These are phyloP conservation scores for Phlogophora meticulosa DNA, from an alignment of 2,888 invertebrate genomes.

Conservation along the genomic window DNA sequence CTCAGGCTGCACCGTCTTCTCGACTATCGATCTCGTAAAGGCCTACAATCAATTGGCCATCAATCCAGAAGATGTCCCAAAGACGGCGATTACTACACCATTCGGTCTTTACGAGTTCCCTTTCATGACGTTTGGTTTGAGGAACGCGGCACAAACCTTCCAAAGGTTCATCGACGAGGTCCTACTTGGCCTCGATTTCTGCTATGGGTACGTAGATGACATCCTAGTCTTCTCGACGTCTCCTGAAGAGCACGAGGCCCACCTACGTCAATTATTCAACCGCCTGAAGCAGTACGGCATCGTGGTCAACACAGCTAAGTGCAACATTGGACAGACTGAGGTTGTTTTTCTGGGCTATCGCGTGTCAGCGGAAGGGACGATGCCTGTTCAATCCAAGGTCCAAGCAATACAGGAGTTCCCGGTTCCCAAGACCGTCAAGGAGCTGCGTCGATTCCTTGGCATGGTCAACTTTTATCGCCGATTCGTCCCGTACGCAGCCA, in stretches of 20 bases:
- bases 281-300: neutral
- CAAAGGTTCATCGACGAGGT: constrained; percentile 1
- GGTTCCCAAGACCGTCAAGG: constrained; percentile 10
- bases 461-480: constrained; percentile 10
- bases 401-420: constrained; percentile 9
- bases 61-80: constrained; percentile 4
- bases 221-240: neutral
- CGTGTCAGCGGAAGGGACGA: neutral
- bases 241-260: neutral
- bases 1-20: neutral
- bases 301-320: neutral
- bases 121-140: constrained; percentile 11
- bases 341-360: constrained; percentile 5
- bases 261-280: neutral
- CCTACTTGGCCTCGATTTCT: neutral
- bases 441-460: constrained; percentile 1
- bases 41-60: neutral
- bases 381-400: neutral
- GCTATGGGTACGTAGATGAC: neutral
- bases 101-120: constrained; percentile 7
- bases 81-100: neutral
- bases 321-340: neutral
- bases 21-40: neutral
- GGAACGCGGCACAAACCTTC: constrained; percentile 5
- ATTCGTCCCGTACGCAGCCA: neutral